A percentile compares a stretch with the other conserved stretches of the same genome.
Conservation (phyloP, 2,797 vertebrate genomes). For the Salmo trutta region DNA sequence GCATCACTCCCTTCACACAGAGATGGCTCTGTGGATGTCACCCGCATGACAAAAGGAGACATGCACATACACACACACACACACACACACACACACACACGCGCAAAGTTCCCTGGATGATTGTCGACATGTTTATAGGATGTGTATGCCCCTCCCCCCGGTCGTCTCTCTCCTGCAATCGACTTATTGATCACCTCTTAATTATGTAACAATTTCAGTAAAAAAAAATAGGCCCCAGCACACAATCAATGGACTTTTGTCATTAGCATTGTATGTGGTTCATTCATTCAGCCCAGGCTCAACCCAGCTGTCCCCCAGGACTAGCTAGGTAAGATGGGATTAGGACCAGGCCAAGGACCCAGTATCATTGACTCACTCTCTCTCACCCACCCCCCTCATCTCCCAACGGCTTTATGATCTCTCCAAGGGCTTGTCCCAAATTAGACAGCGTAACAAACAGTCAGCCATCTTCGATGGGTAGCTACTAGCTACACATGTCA, state of each 20-base stretch:
- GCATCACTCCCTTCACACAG: not conserved
- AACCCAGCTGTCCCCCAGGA: constrained; percentile 34
- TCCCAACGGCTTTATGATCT: not conserved
- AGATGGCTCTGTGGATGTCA: not conserved
- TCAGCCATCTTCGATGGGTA: not conserved
- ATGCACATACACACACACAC: no score
- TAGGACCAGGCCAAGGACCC: constrained; percentile 36
- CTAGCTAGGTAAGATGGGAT: constrained; percentile 52
- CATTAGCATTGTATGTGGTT: constrained; percentile 41
- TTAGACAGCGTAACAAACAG: not conserved
- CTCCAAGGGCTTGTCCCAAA: not conserved
- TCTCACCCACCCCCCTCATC: not conserved
- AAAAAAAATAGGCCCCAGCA: constrained; percentile 56
- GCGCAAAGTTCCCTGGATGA: constrained; percentile 32
- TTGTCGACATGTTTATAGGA: constrained; percentile 50
- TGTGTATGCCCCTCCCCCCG: constrained; percentile 14
- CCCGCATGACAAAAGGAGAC: not conserved
- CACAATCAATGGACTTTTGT: constrained; percentile 31
- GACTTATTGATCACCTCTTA: constrained; percentile 65
- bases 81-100: not conserved
- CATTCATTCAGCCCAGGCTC: constrained; percentile 5
- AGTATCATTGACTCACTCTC: constrained; percentile 24
- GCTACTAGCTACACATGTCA: not conserved
- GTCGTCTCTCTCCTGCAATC: constrained; percentile 55
- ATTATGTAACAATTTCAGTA: constrained; percentile 66